Evolutionary conservation across 2,113 vertebrate species (phyloP), one percentile per base, ranked within the genome.

Genomic region (Oryzias melastigma): DNA sequence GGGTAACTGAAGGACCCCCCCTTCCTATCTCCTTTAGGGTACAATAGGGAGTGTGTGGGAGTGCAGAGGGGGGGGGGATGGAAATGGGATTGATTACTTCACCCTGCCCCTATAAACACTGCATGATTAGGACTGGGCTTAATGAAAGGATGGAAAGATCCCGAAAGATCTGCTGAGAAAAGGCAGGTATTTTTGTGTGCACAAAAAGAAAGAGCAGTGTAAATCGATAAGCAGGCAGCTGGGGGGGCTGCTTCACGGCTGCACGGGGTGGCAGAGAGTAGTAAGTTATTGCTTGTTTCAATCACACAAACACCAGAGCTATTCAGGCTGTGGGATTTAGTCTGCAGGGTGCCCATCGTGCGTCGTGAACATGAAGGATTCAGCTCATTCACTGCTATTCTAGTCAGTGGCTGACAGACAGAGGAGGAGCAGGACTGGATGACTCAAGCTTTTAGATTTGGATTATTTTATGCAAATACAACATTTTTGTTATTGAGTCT

Each of bases 81-180:
- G 60, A 78, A 75, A 86, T 82, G 10, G 68, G 72, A 86, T 79
- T 81, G 80, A 87, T 87, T 72, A 66, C 62, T 57, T 77, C 35
- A 58, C 65, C 57, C 74, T 52, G 66, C 35, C 63, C 73, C 72
- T 59, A 76, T 85, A 76, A 86, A 80, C 78, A 77, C 42, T 25
- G 42, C 57, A 19, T 77, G 71, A 80, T 78, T 44, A 48, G 60
- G 66, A 59, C 35, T 65, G 65, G 14, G 60, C 14, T 20, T n/a
- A 20, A 29, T 44, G 40, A 29, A 25, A 25, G 51, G 41, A 47
- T 22, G 19, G 44, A 43, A 5, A 22, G 22, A 22, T 22, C 22
- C 2, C 22, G 22, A 22, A 22, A 22, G 22, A 22, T 22, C 43
- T 44, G 50, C 62, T 71, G 42, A 60, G 25, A 13, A 43, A 35